Base-by-base conservation (phyloP, 2,888 invertebrate species). In the Octodonta nipae region DNA sequence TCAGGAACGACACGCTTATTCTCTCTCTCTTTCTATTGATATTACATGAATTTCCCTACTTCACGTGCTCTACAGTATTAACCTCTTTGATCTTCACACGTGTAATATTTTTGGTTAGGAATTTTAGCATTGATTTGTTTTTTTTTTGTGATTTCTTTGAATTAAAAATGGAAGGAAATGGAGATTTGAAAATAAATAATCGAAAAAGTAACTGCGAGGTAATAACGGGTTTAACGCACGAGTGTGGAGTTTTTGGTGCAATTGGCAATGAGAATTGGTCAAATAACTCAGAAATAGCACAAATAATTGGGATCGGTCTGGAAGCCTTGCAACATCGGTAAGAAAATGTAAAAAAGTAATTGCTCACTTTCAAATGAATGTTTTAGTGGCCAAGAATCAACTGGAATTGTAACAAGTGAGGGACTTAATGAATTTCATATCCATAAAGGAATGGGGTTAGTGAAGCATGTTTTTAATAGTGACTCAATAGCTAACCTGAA, bases 371-470 rank as follows among this genome's bases (percentile, higher is more conserved):
- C 20, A 20, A 20, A n/a, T n/a, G n/a, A n/a, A 28, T 37, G 51
- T 55, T 5, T n/a, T 61, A 86, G 96, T 60, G 96, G 96, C 13
- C 96, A 96, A 65, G 96, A 98, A 65, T 93, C 93, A 48, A 89
- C 92, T 5, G 96, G 96, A 8, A 91, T 98, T 39, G 92, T 91
- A 34, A 93, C 91, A 22, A 85, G 87, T 45, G 78, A 81, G 58
- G 93, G 87, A 46, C 71, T 75, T 15, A 78, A 79, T 47, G 76
- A 79, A 13, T 85, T 87, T 55, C 75, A 78, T 56, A 68, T 82
- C 0, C 84, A 86, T 64, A 88, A 93, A 60, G 93, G 92, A 44
- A 88, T 89, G 84, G 96, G 96, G 4, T 78, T 95, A 62, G 92
- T 96, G 38, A 85, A 82, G 54, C 84, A 85, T 52, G 82, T 92